Percentiles rank a stretch among this genome's conserved stretches.
phyloP scores from a whole-genome alignment of 2,113 vertebrate species.

The Stomatorhinus ivindoensis region DNA sequence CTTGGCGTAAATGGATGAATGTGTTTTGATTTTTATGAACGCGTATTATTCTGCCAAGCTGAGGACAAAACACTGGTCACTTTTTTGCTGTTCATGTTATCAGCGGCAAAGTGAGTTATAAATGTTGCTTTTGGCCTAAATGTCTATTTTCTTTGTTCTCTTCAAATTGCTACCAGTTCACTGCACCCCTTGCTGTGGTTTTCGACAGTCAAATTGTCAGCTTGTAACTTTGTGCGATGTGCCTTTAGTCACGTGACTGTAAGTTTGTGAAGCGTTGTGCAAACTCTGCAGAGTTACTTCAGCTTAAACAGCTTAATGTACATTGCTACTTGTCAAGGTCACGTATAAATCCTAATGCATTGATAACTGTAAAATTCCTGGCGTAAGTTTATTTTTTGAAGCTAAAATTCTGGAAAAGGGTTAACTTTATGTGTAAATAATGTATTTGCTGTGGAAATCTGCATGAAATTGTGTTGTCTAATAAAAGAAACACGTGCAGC shows the following conservation, averaged over 20 bases:
- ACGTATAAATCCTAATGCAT: background rate
- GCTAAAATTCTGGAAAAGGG: background rate
- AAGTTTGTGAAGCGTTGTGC: background rate
- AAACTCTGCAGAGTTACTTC: background rate
- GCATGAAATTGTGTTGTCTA: constrained; percentile 13
- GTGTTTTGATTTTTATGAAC: background rate
- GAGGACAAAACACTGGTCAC: background rate
- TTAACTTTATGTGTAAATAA: constrained; percentile 1
- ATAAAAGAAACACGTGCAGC: constrained; percentile 3
- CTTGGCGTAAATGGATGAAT: background rate
- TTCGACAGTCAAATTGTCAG: background rate
- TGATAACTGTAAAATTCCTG: background rate
- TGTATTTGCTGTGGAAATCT: constrained; percentile 9
- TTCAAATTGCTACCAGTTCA: background rate
- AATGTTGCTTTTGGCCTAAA: background rate
- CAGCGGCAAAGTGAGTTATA: background rate
- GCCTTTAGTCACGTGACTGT: constrained; percentile 12
- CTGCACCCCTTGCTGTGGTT: background rate
- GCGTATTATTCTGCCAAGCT: background rate
- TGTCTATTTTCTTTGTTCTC: constrained; percentile 1
- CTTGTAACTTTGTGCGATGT: constrained; percentile 12
- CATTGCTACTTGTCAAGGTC: background rate
- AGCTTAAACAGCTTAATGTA: background rate
- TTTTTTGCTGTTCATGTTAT: background rate
- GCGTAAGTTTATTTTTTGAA: background rate